Evolutionary conservation across 2,797 vertebrate species (phyloP), one percentile per base, ranked within the genome.

Genomic region (Brotula barbata): DNA sequence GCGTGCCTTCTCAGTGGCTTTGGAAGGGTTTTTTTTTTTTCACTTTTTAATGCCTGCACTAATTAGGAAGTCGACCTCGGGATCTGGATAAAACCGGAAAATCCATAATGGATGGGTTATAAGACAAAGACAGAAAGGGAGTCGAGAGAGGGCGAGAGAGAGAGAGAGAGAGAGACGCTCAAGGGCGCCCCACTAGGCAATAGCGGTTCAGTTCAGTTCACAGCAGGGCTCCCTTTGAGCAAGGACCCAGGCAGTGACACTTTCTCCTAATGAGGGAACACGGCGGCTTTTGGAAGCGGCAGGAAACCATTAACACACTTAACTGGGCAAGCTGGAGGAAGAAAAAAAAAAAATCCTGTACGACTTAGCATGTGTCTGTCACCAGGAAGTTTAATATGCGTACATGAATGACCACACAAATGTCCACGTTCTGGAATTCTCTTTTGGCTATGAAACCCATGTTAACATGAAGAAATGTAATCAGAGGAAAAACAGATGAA

Each of bases 1-100:
- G 6, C 34, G 20, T 28, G 71, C 47, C 44, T 77, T 55, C 52
- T 19, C 56, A 8, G 47, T 0, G 19, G 47, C 76, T 80, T 73
- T 71, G 51, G 57, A 31, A 40, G 43, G 50, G 66, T 67, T 39
- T 33, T 33, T 39, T 39, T 39, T n/a, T n/a, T 73, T 71, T 68
- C 44, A 64, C 70, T 77, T 86, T 36, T 85, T 85, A 85, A 88
- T 85, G 73, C 73, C 71, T 53, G 60, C 33, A 20, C 68, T 84
- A 87, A 89, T 85, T 82, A 88, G 65, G 68, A 80, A 64, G 62
- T 77, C 73, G 58, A 82, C 77, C 59, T 75, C 48, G 14, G 58
- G 73, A 68, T 33, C 2, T 44, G 66, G 64, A 74, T 77, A 65
- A 71, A 73, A 66, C 23, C 45, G 56, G 60, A 22, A 50, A 79